These are phyloP conservation scores for Mythimna lalbum DNA, from an alignment of 2,888 invertebrate genomes.

Conservation along the genomic window DNA sequence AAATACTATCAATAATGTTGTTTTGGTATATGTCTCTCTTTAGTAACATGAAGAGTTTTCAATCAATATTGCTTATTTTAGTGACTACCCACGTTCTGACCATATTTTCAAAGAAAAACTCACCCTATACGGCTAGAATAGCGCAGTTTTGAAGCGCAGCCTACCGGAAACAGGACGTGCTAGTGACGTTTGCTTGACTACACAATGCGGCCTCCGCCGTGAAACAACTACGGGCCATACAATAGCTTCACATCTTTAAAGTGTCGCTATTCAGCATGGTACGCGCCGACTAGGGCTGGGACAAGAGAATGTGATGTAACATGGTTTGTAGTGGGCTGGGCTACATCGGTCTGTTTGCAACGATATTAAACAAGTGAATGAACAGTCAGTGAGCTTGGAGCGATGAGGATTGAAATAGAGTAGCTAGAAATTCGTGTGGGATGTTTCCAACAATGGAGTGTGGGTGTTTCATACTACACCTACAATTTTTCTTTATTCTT, in stretches of 20 bases:
- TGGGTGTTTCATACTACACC: no score
- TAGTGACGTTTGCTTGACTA: slow-evolving; percentile 77
- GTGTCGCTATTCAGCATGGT: slow-evolving; percentile 63
- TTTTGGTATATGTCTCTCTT: no score
- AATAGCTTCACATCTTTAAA: slow-evolving; percentile 71
- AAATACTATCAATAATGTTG: no score
- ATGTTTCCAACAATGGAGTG: neutral
- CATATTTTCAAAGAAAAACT: slow-evolving; percentile 11
- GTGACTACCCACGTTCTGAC: neutral
- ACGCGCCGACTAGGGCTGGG: slow-evolving; percentile 29
- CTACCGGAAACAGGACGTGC: slow-evolving; percentile 79
- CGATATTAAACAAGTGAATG: neutral
- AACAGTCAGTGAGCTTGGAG: neutral
- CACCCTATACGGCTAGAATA: slow-evolving; percentile 58
- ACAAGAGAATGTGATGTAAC: slow-evolving; percentile 16
- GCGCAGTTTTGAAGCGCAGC: slow-evolving; percentile 71
- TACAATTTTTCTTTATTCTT: neutral
- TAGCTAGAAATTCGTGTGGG: neutral
- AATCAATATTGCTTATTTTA: neutral
- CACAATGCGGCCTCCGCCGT: slow-evolving; percentile 68
- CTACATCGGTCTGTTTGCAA: neutral
- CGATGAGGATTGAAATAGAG: neutral
- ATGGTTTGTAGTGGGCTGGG: neutral
- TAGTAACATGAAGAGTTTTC: neutral
- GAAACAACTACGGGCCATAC: slow-evolving; percentile 70